phyloP scores from a whole-genome alignment of 2,113 vertebrate genomes.

The Forbesichthys agassizii region DNA sequence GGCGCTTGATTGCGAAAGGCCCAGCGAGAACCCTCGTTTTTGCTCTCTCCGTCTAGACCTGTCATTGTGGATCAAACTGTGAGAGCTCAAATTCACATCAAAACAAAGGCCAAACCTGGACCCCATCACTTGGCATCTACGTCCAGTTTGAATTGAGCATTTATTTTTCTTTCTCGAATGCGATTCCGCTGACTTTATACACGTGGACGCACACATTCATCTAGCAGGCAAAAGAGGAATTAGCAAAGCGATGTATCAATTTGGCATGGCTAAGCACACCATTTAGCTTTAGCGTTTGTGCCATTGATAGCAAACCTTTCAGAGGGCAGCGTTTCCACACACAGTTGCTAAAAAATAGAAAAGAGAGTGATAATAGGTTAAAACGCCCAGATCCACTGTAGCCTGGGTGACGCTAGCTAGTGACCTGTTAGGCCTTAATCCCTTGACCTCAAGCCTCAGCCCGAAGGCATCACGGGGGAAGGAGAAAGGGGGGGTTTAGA shows the following conservation, averaged over 20 bases:
- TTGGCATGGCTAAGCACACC: constrained; percentile 63
- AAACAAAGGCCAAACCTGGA: constrained; percentile 70
- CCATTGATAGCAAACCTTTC: constrained; percentile 56
- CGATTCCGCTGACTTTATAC: constrained; percentile 56
- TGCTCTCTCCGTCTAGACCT: constrained; percentile 64
- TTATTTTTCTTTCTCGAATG: constrained; percentile 43
- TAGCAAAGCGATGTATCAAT: constrained; percentile 73
- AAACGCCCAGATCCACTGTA: constrained; percentile 87
- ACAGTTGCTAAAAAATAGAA: constrained; percentile 75
- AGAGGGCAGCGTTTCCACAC: constrained; percentile 72
- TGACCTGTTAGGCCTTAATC: constrained; percentile 85
- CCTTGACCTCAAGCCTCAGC: constrained; percentile 85
- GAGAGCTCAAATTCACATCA: constrained; percentile 65
- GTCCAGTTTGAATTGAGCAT: constrained; percentile 49
- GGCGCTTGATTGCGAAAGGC: constrained; percentile 73
- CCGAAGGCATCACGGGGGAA: constrained; percentile 71
- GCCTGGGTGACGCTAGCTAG: constrained; percentile 77
- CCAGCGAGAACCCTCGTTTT: constrained; percentile 62
- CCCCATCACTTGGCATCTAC: constrained; percentile 55
- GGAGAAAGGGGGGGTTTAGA: constrained; percentile 64
- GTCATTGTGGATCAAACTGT: constrained; percentile 75
- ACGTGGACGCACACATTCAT: constrained; percentile 60
- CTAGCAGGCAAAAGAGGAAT: constrained; percentile 56
- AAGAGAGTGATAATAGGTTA: constrained; percentile 87
- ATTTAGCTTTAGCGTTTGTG: constrained; percentile 61